Conservation (phyloP, 2,113 vertebrate species). For the Asarcornis scutulata region DNA sequence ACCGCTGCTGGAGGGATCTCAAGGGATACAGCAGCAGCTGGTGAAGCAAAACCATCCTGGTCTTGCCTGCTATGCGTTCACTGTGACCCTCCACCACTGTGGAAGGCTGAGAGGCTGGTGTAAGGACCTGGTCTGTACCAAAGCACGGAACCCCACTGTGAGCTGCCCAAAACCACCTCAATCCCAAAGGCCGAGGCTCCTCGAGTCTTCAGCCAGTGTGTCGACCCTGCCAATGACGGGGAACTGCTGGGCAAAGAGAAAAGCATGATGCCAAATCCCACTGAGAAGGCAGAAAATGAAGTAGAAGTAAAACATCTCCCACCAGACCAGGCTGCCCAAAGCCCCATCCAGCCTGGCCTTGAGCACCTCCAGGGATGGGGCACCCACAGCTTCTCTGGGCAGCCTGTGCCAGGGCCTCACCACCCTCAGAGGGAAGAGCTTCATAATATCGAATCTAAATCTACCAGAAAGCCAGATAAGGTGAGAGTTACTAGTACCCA, state of each 20-base stretch:
- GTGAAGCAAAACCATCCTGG: not conserved
- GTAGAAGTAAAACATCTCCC: not conserved
- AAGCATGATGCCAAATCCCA: not conserved
- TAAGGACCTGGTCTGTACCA: not conserved
- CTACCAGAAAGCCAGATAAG: not conserved
- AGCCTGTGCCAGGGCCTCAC: no score
- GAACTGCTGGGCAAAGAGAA: not conserved
- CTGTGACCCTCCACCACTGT: not conserved
- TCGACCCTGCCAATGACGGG: not conserved
- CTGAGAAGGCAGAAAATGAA: not conserved
- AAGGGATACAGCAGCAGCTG: not conserved
- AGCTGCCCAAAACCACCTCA: not conserved
- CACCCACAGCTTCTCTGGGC: no score
- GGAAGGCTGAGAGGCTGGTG: not conserved
- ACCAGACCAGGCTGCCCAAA: no score
- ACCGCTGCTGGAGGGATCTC: not conserved
- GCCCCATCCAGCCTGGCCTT: no score
- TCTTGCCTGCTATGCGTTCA: not conserved
- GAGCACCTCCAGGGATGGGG: no score
- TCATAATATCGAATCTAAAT: no score
- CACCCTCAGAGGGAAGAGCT: no score
- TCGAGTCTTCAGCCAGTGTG: not conserved
- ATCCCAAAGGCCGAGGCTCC: not conserved
- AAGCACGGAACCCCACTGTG: not conserved
- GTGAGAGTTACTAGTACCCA: rapidly evolving